Base-by-base conservation (phyloP, 2,888 invertebrate species). In the Seira musarum region DNA sequence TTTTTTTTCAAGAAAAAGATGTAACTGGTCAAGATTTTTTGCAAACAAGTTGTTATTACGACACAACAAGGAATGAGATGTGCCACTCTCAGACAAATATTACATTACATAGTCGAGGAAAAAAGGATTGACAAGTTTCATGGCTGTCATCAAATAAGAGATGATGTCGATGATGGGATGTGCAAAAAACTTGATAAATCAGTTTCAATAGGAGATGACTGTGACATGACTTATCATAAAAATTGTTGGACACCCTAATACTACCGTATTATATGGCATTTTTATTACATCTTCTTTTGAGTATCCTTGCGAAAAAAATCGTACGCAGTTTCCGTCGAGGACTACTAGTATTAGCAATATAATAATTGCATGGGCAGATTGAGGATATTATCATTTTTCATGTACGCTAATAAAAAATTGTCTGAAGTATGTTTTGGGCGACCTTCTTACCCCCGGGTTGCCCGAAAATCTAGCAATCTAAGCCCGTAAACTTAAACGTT, bases 141-240 rank as follows among this genome's bases (percentile, higher is more conserved):
- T 77, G 76, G 30, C 22, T 76, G 68, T 61, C 68, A 35, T 75
- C 75, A 46, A 63, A 24, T 17, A 53, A 60, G 5, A 3, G 53
- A 8, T 15, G 40, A 65, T 30, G 17, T 30, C 17, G 35, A 15
- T 60, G 35, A 63, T 35, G 60, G n/a, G 40, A 40, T 13, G 40
- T 40, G 40, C 13, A 61, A 63, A 73, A 77, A 77, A 77, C 77
- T 77, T 77, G 77, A 77, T 77, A 64, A 70, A 77, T 77, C 49
- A 63, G 77, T 77, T 40, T 69, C 19, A 77, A 25, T 40, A 8
- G n/a, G 22, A 46, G 61, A 69, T 70, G 70, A 77, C 77, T n/a
- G n/a, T n/a, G n/a, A n/a, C n/a, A n/a, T 77, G 65, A 70, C 63
- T 53, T 70, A 77, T 77, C 70, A 25, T 77, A 65, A 69, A 75